These are phyloP conservation scores for Perca schrenkii DNA, from an alignment of 2,113 vertebrate species.

Conservation along the genomic window DNA sequence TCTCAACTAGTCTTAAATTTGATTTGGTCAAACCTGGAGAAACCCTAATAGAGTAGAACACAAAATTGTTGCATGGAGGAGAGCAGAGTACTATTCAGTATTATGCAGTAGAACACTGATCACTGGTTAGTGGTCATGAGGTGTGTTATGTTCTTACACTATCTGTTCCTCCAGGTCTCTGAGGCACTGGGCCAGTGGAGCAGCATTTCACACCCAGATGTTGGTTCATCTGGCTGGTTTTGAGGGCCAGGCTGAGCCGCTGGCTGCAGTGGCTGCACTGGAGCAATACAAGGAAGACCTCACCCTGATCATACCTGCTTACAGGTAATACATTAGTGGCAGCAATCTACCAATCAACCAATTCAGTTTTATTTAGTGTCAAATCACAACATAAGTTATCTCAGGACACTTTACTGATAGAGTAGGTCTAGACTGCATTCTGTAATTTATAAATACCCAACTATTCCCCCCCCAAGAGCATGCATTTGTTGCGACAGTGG, in stretches of 20 bases:
- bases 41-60: no score
- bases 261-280: slow-evolving; percentile 66
- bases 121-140: not conserved
- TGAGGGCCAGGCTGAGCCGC: slow-evolving; percentile 53
- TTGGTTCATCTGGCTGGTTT: slow-evolving; percentile 74
- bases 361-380: no score
- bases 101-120: no score
- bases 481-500: no score
- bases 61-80: no score
- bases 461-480: no score
- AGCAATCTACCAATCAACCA: not conserved
- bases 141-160: not conserved
- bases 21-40: no score
- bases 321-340: slow-evolving; percentile 61
- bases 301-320: slow-evolving; percentile 67
- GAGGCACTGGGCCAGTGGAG: slow-evolving; percentile 79
- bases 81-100: not conserved
- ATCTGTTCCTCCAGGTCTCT: slow-evolving; percentile 60
- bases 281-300: slow-evolving; percentile 76
- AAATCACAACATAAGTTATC: no score
- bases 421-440: no score
- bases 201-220: slow-evolving; percentile 78
- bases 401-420: no score
- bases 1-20: no score
- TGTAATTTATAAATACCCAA: no score